phyloP scores from a whole-genome alignment of 2,888 invertebrate species.

The Megastigmus dorsalis region DNA sequence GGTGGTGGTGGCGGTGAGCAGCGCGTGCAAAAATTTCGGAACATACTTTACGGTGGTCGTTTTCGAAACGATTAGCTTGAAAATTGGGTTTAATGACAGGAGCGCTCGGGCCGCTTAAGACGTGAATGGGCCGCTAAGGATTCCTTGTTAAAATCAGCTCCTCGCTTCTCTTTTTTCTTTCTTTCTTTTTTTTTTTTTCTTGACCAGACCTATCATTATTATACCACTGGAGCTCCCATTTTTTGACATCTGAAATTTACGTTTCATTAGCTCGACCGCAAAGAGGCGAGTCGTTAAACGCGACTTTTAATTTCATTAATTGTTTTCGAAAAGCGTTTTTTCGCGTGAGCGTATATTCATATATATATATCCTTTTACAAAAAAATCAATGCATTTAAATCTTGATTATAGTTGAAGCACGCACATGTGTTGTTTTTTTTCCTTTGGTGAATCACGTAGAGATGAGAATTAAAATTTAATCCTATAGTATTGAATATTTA shows the following conservation, averaged over 20 bases:
- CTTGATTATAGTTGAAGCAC: no score
- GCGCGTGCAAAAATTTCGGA: background rate
- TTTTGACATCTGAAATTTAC: conserved; percentile 13
- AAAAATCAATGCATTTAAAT: no score
- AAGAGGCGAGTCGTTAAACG: background rate
- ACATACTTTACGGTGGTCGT: background rate
- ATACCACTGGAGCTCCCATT: background rate
- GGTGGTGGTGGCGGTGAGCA: no score
- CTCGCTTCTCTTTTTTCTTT: no score
- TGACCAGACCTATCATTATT: conserved; percentile 8
- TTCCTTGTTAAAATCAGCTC: conserved; percentile 13
- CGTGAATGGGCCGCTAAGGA: background rate
- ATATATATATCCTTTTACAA: no score
- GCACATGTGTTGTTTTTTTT: no score
- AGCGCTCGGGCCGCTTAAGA: background rate
- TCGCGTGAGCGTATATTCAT: no score
- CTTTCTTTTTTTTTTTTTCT: no score
- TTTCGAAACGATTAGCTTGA: background rate
- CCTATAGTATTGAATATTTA: no score
- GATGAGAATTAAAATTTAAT: no score
- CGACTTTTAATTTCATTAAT: conserved; percentile 2
- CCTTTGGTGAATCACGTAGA: no score
- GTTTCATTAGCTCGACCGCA: conserved; percentile 16
- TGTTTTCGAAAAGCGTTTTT: no score
- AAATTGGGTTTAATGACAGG: conserved; percentile 19